Evolutionary conservation across 1,140 invertebrate genomes (phyloP).

Genomic region (Copidosoma floridanum): DNA sequence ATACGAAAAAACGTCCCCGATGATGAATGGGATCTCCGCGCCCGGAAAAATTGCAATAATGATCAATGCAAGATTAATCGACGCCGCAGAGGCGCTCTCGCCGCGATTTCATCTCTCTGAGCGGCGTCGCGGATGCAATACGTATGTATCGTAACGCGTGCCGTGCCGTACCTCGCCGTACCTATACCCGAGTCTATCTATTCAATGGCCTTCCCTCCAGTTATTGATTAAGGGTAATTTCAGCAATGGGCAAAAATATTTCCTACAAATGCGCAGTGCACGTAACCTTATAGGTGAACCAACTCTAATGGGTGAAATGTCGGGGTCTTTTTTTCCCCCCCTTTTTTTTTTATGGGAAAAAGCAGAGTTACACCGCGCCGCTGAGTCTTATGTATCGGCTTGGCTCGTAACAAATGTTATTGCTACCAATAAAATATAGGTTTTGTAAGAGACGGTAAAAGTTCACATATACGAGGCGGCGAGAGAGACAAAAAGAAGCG

Average conservation of each 20-base stretch:
- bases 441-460: too few relatives aligned
- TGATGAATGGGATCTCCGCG: conserved; percentile 18
- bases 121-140: neutral
- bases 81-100: conserved; percentile 2
- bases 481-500: too few relatives aligned
- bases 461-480: too few relatives aligned
- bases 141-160: conserved; percentile 18
- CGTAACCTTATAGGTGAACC: too few relatives aligned
- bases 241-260: neutral
- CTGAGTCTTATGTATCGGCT: too few relatives aligned
- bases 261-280: neutral
- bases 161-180: neutral
- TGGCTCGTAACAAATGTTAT: too few relatives aligned
- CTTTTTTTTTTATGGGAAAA: too few relatives aligned
- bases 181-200: neutral
- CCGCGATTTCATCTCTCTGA: conserved; percentile 13
- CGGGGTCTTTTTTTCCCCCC: too few relatives aligned
- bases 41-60: conserved; percentile 26
- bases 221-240: conserved; percentile 21
- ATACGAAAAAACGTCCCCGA: neutral
- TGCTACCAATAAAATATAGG: too few relatives aligned
- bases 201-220: conserved; percentile 1
- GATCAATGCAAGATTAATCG: conserved; percentile 31
- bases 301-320: too few relatives aligned
- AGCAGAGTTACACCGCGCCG: too few relatives aligned